A percentile compares a stretch with the other conserved stretches of the same genome.
phyloP scores from a whole-genome alignment of 2,888 invertebrate species.

The Zygothrica quintamaculata region DNA sequence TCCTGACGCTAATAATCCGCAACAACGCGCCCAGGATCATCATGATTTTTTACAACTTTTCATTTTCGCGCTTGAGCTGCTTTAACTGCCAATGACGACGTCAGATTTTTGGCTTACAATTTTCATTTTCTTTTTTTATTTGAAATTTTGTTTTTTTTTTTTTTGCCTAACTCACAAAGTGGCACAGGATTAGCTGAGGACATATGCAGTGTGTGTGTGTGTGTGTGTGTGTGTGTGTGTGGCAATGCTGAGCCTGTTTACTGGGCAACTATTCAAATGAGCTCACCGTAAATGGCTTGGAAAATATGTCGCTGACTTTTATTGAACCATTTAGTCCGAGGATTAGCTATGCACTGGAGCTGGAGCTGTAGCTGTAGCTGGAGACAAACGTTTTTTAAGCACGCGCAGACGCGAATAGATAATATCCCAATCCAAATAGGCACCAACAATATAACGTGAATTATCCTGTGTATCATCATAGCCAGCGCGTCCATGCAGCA shows the following conservation, averaged over 20 bases:
- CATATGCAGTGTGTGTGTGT: too few species aligned
- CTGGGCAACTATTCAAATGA: slow-evolving; percentile 63
- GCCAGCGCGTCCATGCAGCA: slow-evolving; percentile 89
- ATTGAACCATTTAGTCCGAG: slow-evolving; percentile 29
- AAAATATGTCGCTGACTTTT: slow-evolving; percentile 68
- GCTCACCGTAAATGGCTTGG: slow-evolving; percentile 68
- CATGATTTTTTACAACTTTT: slow-evolving; percentile 77
- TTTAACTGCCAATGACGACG: slow-evolving; percentile 61
- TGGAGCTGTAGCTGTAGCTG: not conserved
- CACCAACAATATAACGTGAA: slow-evolving; percentile 88
- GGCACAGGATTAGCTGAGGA: slow-evolving; percentile 8
- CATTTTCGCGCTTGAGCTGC: slow-evolving; percentile 76
- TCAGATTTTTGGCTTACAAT: slow-evolving; percentile 24
- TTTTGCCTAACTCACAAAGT: not conserved
- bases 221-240: too few species aligned
- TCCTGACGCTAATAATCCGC: slow-evolving; percentile 73
- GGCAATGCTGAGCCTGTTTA: not conserved
- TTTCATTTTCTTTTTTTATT: not conserved
- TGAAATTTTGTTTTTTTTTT: not conserved
- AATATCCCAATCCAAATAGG: slow-evolving; percentile 92
- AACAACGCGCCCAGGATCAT: slow-evolving; percentile 62
- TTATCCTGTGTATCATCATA: slow-evolving; percentile 87
- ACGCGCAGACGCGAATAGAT: slow-evolving; percentile 87
- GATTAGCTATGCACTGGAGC: not conserved
- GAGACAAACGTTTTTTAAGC: slow-evolving; percentile 59